Conservation (phyloP, 2,888 invertebrate species). For the Micoletzkya japonica region DNA sequence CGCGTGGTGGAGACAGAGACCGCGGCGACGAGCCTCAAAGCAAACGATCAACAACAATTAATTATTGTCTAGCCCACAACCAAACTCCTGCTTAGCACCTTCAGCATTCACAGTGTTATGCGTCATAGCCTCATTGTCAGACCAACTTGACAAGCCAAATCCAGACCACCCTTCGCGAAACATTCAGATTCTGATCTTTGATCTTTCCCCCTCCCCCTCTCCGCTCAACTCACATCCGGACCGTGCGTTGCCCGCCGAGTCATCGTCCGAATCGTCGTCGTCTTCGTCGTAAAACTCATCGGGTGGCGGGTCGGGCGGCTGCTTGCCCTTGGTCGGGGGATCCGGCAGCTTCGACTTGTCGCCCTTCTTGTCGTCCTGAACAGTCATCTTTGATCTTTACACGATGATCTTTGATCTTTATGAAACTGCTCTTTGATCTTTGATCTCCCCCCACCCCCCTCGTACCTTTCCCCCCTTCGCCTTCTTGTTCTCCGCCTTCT, state of each 20-base stretch:
- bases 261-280: slow-evolving; percentile 51
- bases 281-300: slow-evolving; percentile 35
- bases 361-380: slow-evolving; percentile 32
- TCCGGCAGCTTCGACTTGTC: not conserved
- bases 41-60: not conserved
- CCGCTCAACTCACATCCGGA: slow-evolving; percentile 26
- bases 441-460: not conserved
- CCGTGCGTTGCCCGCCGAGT: slow-evolving; percentile 7
- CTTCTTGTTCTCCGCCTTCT: slow-evolving; percentile 45
- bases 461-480: slow-evolving; percentile 32
- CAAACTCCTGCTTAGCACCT: too few species aligned
- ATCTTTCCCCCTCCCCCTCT: too few species aligned
- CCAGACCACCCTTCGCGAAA: too few species aligned
- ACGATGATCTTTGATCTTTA: not conserved
- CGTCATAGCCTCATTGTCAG: too few species aligned
- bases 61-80: not conserved
- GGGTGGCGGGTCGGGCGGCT: slow-evolving; percentile 12
- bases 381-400: too few species aligned
- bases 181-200: too few species aligned
- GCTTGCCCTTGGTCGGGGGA: not conserved
- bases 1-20: slow-evolving; percentile 49
- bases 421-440: not conserved
- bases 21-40: slow-evolving; percentile 53
- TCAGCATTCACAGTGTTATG: too few species aligned
- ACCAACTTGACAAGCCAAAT: too few species aligned